Conservation (phyloP, 1,140 invertebrate genomes). For the Scaptomyza pallida region DNA sequence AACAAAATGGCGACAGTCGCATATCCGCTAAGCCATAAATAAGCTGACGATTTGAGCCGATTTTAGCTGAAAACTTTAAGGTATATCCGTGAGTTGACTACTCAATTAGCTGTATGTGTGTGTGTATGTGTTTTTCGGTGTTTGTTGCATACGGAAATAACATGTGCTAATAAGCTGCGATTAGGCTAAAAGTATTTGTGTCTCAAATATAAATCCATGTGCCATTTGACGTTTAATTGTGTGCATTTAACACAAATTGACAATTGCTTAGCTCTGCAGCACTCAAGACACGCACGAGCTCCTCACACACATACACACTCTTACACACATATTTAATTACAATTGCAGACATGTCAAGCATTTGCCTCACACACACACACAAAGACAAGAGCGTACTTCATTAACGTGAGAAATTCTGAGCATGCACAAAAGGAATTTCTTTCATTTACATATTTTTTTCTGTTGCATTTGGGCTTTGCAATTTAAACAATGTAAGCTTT, state of each 20-base stretch:
- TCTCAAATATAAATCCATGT: constrained; percentile 42
- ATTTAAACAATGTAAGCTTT: neutral
- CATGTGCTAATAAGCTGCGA: constrained; percentile 65
- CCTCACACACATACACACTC: constrained; percentile 11
- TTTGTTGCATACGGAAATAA: constrained; percentile 17
- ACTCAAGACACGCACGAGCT: constrained; percentile 42
- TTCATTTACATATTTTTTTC: constrained; percentile 15
- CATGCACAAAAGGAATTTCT: constrained; percentile 16
- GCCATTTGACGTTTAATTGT: constrained; percentile 72
- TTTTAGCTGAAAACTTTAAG: constrained; percentile 9
- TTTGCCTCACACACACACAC: constrained; percentile 33
- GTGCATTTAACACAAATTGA: constrained; percentile 76
- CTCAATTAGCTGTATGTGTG: constrained; percentile 27
- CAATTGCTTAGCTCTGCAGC: constrained; percentile 65
- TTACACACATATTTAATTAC: constrained; percentile 57
- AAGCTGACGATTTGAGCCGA: constrained; percentile 18
- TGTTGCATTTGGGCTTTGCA: constrained; percentile 16
- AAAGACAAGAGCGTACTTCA: constrained; percentile 36
- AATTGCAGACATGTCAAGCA: constrained; percentile 47
- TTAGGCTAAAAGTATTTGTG: constrained; percentile 48
- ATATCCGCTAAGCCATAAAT: constrained; percentile 43
- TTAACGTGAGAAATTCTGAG: constrained; percentile 54
- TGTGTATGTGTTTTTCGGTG: constrained; percentile 14
- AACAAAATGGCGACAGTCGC: constrained; percentile 42
- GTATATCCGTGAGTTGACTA: constrained; percentile 24